These are phyloP conservation scores for Mionectes olivaceus DNA, from an alignment of 2,797 vertebrate species.

Conservation along the genomic window DNA sequence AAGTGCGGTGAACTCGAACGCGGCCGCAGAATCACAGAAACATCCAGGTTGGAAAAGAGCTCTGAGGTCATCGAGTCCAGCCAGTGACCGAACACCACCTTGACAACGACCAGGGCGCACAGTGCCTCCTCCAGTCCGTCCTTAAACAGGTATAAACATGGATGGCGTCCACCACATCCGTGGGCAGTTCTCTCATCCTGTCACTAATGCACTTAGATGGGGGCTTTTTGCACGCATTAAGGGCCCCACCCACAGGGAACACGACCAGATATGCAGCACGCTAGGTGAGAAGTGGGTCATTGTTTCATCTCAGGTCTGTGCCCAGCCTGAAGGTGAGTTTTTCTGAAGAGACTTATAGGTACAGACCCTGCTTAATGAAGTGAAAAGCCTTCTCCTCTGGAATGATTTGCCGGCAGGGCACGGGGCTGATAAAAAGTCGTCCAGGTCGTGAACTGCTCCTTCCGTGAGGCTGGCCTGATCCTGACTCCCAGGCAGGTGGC, in stretches of 20 bases:
- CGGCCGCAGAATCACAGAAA: background rate
- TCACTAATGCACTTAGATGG: rapidly evolving
- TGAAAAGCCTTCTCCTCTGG: background rate
- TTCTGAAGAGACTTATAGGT: background rate
- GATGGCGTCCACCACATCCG: background rate
- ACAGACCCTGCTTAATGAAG: background rate
- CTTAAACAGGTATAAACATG: background rate
- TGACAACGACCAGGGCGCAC: background rate
- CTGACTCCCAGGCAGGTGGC: background rate
- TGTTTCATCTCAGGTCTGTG: background rate
- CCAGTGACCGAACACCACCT: rapidly evolving
- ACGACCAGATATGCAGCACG: rapidly evolving
- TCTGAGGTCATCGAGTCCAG: rapidly evolving
- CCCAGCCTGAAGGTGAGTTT: background rate
- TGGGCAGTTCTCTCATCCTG: background rate
- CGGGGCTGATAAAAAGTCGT: background rate
- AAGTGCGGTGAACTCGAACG: rapidly evolving
- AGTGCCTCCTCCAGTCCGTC: background rate
- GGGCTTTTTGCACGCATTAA: rapidly evolving
- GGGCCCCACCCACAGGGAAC: rapidly evolving
- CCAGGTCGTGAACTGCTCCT: background rate
- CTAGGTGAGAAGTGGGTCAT: background rate
- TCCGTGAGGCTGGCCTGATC: background rate
- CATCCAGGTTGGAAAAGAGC: background rate
- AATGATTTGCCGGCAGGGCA: background rate